Evolutionary conservation across 2,113 vertebrate species (phyloP).

Genomic region (Nothobranchius furzeri): DNA sequence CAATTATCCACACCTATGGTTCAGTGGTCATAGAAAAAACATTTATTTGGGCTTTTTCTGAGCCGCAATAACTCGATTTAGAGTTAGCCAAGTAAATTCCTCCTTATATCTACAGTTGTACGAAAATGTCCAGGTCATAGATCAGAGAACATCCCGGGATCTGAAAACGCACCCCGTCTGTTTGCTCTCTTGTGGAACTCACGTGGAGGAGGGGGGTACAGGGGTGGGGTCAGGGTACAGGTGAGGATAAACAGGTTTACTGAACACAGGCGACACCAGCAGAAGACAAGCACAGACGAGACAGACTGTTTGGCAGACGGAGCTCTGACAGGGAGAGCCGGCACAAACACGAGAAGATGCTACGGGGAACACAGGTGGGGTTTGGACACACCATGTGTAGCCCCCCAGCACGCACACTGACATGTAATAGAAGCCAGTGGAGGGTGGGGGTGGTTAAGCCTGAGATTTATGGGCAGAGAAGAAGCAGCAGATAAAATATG

Average conservation of each 20-base stretch:
- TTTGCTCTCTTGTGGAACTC: conserved; percentile 86
- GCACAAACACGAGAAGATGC: conserved; percentile 46
- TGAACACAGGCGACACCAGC: conserved; percentile 53
- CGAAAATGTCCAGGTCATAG: neutral
- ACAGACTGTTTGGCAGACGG: conserved; percentile 50
- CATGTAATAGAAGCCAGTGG: conserved; percentile 61
- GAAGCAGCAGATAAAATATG: conserved; percentile 79
- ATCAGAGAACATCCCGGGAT: neutral
- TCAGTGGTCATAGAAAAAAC: neutral
- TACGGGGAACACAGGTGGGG: conserved; percentile 49
- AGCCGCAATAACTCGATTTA: no score
- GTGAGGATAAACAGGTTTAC: conserved; percentile 74
- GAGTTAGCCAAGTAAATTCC: no score
- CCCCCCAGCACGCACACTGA: conserved; percentile 40
- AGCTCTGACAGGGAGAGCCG: conserved; percentile 56
- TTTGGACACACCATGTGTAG: conserved; percentile 13
- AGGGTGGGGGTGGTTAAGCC: conserved; percentile 63
- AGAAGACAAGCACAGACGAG: conserved; percentile 23
- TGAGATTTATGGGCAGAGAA: conserved; percentile 80
- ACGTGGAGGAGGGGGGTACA: conserved; percentile 17
- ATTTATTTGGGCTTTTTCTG: no score
- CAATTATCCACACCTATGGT: neutral
- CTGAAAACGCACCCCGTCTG: conserved; percentile 2
- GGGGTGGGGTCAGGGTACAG: conserved; percentile 24
- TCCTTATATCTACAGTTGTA: neutral